Base-by-base conservation (phyloP, 2,113 vertebrate genomes). In the Clupea harengus region DNA sequence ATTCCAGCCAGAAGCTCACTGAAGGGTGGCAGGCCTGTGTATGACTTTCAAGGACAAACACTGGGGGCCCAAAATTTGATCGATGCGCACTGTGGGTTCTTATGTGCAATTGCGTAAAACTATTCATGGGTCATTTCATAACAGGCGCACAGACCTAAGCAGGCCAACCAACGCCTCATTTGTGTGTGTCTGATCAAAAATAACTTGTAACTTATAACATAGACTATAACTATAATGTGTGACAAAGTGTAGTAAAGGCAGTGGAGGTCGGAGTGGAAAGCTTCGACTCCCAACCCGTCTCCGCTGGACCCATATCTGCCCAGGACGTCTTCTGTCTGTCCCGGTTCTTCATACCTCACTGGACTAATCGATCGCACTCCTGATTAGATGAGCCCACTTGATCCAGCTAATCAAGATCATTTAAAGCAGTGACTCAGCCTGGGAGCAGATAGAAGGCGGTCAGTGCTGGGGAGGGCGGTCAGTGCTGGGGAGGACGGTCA, bases 341-440 rank as follows among this genome's bases (percentile, higher is more conserved):
- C 54, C 54, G 22, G 64, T 15, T 28, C 64, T 72, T 28, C 64
- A 72, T n/a, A 72, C 64, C 64, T 72, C 64, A 28, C 64, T 72
- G 64, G 64, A 72, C 64, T 72, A 72, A 72, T 72, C 64, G 28
- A 72, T 72, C 32, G 64, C 64, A 72, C 28, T 72, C 15, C 64
- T 72, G 64, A 72, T 72, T 32, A 32, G 64, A 72, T 72, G 4
- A 28, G 4, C 64, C 6, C 64, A 17, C 64, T 72, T 13, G 25
- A 72, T 32, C 64, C 64, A 32, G 64, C 25, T 72, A 72, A 72
- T 8, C 64, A 32, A 25, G n/a, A 13, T 9, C 0, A 28, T 28
- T 32, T 72, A 25, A 32, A 13, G 11, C 64, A 72, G 0, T n/a
- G 4, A 72, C 64, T 28, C 8, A 28, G 10, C 0, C 18, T 7